phyloP scores from a whole-genome alignment of 2,113 vertebrate genomes.

The Eubucco bourcierii region DNA sequence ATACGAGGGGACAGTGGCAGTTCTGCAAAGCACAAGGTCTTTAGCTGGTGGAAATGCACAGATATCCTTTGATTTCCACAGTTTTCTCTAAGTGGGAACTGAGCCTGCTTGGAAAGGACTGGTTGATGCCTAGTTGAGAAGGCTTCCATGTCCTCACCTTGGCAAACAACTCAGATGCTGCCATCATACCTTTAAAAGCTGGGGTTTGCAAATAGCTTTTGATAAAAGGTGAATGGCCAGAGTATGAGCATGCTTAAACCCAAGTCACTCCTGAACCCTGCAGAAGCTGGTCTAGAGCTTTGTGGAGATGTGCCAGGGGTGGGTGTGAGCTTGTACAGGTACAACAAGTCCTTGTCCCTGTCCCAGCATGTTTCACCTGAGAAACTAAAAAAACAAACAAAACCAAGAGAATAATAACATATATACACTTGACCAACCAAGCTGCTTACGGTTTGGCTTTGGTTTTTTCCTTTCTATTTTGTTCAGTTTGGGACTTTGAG shows the following conservation, averaged over 20 bases:
- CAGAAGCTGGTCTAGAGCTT: neutral
- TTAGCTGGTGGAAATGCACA: neutral
- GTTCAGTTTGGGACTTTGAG: neutral
- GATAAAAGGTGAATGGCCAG: neutral
- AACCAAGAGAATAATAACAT: neutral
- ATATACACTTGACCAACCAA: neutral
- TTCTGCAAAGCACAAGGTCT: neutral
- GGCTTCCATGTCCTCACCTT: neutral
- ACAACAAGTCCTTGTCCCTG: neutral
- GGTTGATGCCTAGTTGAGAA: rapidly evolving
- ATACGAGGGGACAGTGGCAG: neutral
- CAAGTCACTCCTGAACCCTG: neutral
- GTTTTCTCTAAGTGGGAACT: neutral
- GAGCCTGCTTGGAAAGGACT: neutral
- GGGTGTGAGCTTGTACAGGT: neutral
- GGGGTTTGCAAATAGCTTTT: neutral
- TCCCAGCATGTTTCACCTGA: neutral
- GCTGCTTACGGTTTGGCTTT: neutral
- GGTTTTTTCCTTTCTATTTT: neutral
- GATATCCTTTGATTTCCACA: neutral
- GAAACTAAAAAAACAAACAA: neutral
- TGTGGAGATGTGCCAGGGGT: neutral
- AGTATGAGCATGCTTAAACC: neutral
- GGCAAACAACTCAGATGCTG: neutral
- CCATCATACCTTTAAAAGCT: neutral